Base-by-base conservation (phyloP, 2,888 invertebrate species). In the Acrobasis repandana region DNA sequence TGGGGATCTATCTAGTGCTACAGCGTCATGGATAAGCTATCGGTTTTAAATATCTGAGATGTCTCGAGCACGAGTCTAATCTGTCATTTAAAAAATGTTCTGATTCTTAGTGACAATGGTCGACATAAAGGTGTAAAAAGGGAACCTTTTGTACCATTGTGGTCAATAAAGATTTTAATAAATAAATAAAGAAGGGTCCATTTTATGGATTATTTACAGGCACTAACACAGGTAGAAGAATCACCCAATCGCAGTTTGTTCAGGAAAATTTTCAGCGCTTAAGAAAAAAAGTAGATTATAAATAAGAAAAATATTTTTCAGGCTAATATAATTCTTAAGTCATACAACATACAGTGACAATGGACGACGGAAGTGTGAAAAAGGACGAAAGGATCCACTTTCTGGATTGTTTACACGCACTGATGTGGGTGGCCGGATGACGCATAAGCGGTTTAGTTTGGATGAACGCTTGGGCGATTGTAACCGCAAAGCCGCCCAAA, bases 171-270 rank as follows among this genome's bases (percentile, higher is more conserved):
- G n/a, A n/a, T n/a, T n/a, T n/a, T n/a, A n/a, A n/a, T n/a, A n/a
- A n/a, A n/a, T n/a, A n/a, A n/a, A n/a, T n/a, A n/a, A n/a, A 52
- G 49, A 57, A 64, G 69, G 67, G 69, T 72, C 70, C 68, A 66
- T 70, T 74, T 72, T 69, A 69, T 61, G 67, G 66, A 70, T 74
- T 76, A 73, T 75, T 77, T 72, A 73, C 76, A 69, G 66, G 50
- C 56, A 47, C 62, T 63, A 56, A 67, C 68, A 66, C 63, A 66
- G 63, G 68, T 68, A 63, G 66, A 63, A 64, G 52, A 46, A 60
- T 72, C 70, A 71, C 67, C 61, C 69, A 69, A 67, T 70, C 72
- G 69, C 69, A 70, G 72, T 75, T 77, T 71, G 72, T 70, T 73
- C 71, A 64, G 63, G 60, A 66, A 20, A 20, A 20, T 2, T 20